These are phyloP conservation scores for Meandrina meandrites DNA, from an alignment of 92 coral and sea anemone species.

Conservation along the genomic window DNA sequence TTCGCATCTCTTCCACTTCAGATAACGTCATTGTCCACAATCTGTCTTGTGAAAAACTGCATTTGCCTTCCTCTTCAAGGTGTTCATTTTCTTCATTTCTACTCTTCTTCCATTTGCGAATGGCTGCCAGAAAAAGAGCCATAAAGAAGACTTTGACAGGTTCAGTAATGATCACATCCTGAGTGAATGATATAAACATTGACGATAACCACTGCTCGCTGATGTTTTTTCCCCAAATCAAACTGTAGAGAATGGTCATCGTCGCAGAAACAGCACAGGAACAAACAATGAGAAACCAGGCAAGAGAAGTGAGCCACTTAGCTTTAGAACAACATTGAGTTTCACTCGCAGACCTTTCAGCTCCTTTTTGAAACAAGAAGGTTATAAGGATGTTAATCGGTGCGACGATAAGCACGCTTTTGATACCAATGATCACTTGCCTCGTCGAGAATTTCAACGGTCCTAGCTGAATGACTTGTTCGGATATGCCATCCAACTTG, in stretches of 20 bases:
- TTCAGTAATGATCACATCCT: slow-evolving; percentile 73
- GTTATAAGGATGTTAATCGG: slow-evolving; percentile 51
- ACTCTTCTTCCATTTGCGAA: slow-evolving; percentile 34
- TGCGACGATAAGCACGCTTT: slow-evolving; percentile 57
- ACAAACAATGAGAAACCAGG: slow-evolving; percentile 76
- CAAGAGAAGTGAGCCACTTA: slow-evolving; percentile 31
- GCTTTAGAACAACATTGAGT: not conserved
- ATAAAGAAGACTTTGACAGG: slow-evolving; percentile 77
- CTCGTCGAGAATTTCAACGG: slow-evolving; percentile 62
- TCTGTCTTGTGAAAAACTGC: not conserved
- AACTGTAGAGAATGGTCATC: slow-evolving; percentile 77
- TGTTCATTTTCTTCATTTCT: not conserved
- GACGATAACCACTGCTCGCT: slow-evolving; percentile 88
- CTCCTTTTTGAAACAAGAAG: slow-evolving; percentile 42
- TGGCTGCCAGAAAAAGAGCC: slow-evolving; percentile 69
- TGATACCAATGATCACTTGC: slow-evolving; percentile 54
- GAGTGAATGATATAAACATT: slow-evolving; percentile 73
- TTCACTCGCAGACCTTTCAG: not conserved
- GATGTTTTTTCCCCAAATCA: slow-evolving; percentile 75
- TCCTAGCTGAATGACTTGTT: slow-evolving; percentile 51
- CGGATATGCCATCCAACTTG: slow-evolving; percentile 36
- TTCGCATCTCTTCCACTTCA: slow-evolving; percentile 34
- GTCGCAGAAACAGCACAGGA: slow-evolving; percentile 65
- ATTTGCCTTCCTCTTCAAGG: slow-evolving; percentile 14
- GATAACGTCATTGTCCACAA: slow-evolving; percentile 14